Base-by-base conservation (phyloP, 1,140 invertebrate species). In the Agrilus planipennis region DNA sequence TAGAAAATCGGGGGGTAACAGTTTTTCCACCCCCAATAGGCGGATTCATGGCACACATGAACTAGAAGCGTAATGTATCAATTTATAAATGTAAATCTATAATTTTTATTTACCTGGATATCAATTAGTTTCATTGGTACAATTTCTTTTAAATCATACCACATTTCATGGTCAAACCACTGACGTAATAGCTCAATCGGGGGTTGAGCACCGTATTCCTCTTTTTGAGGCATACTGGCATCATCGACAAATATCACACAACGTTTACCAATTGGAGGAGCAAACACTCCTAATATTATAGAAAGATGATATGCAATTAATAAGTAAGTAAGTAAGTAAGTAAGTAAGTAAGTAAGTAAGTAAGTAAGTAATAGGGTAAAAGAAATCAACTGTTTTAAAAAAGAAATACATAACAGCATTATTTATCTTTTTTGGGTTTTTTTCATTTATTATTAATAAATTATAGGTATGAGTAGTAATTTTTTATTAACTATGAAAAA, bases 131-230 rank as follows among this genome's bases (percentile, higher is more conserved):
- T 86, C 57, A 94, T 79, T 1, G 84, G 71, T 1, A 80, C 67
- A 18, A 81, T 77, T 46, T 91, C 88, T 58, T 89, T 91, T n/a
- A 80, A 68, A 63, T 95, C 89, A 56, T 89, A 90, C 85, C 90
- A 92, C 61, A 91, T 81, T 16, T 84, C 82, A 65, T 94, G 89
- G 68, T 96, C 90, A 27, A 94, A 68, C 84, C 84, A 94, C 60
- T 94, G 89, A 10, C 93, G 72, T 2, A 97, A 57, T 15, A 96
- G 61, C 65, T 97, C 92, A 38, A 95, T 72, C 0, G 90, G 88
- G 0, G 89, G 85, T 64, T 94, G 90, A 0, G 89, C 87, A 10
- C 89, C 89, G 59, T 83, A 92, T 4, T 70, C 67, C 55, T 86
- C 83, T 51, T 80, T 80, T 42, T 81, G 72, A 0, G 89, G 89